Conservation (phyloP, 2,113 vertebrate species). For the Vireo altiloquus region DNA sequence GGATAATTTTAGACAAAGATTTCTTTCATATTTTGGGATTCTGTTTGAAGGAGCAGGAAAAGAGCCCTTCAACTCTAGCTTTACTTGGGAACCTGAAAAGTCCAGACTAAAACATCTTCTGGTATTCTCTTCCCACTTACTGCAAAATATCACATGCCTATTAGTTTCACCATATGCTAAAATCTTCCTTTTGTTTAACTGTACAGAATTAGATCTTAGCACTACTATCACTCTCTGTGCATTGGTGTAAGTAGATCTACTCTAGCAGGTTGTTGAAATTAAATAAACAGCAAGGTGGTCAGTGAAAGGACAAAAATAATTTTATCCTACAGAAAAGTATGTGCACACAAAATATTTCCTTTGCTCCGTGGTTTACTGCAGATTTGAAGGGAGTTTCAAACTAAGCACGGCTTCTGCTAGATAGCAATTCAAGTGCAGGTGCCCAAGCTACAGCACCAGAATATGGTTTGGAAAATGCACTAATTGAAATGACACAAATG, state of each 20-base stretch:
- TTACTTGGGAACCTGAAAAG: not conserved
- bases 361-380: not conserved
- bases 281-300: not conserved
- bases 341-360: not conserved
- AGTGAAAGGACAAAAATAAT: not conserved
- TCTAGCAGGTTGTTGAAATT: not conserved
- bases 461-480: not conserved
- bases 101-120: not conserved
- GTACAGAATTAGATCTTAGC: not conserved
- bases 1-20: not conserved
- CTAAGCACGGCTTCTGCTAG: not conserved
- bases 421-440: not conserved
- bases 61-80: not conserved
- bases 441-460: not conserved
- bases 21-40: not conserved
- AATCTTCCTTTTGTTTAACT: not conserved
- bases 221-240: not conserved
- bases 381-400: not conserved
- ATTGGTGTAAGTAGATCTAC: not conserved
- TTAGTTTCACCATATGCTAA: not conserved
- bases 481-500: not conserved
- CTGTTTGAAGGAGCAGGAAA: not conserved
- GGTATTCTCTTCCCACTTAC: not conserved
- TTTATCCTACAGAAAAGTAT: not conserved
- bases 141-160: not conserved